Evolutionary conservation across 2,113 vertebrate species (phyloP), one percentile per base, ranked within the genome.

Genomic region (Bucco capensis): DNA sequence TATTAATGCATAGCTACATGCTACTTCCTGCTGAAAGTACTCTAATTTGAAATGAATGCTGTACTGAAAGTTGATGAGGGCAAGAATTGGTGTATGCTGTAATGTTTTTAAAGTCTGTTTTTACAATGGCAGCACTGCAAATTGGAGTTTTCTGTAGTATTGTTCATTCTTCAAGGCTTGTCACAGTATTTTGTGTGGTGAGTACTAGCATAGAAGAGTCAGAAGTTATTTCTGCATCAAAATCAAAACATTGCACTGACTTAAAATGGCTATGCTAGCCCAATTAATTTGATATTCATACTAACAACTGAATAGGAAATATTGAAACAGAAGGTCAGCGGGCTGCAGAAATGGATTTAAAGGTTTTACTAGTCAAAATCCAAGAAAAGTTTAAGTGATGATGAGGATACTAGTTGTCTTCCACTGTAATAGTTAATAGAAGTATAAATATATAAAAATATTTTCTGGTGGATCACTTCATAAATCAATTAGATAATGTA

Each of bases 1-100:
- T 76, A 94, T 96, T 94, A 95, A 87, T 92, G 88, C 62, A 71
- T 84, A 66, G 79, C 85, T 92, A 21, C 2, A 4, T 65, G 42
- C 53, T 88, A 33, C 82, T 83, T 47, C 69, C 53, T 19, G 14
- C 69, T 94, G 37, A 31, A 66, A 85, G 62, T 82, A 14, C 79
- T 86, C 73, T 78, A 31, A 44, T 77, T 50, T 76, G 66, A 84
- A 71, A 90, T 75, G 40, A 76, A 10, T 3, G 1, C 82, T 79
- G 47, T 69, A 53, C 10, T 38, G 60, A 78, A 62, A 70, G 84
- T 46, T 30, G 61, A 11, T 28, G 69, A 72, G 37, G 56, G 54
- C 33, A 30, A 54, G 25, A 71, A 12, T 5, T 18, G 19, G n/a
- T 53, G 22, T 30, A 9, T 28, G 37, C 53, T 75, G 1, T 16